phyloP scores from a whole-genome alignment of 2,797 vertebrate species.

The Aphelocoma californica region DNA sequence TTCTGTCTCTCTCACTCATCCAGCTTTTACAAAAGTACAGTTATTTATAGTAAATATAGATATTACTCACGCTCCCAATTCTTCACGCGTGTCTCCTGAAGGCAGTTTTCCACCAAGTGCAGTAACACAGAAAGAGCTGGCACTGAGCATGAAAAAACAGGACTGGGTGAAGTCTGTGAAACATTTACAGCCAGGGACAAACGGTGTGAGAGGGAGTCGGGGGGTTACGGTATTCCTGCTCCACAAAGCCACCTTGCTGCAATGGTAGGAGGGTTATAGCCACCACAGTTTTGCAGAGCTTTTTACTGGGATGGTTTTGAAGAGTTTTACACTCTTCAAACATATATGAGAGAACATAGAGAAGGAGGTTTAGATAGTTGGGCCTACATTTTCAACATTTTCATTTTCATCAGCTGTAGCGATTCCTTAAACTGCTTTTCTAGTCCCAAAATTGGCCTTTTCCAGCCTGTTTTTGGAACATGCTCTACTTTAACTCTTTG shows the following conservation, averaged over 20 bases:
- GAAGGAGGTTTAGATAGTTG: neutral
- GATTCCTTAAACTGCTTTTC: neutral
- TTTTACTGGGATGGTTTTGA: neutral
- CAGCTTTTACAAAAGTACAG: neutral
- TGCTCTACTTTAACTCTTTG: neutral
- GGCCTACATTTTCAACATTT: neutral
- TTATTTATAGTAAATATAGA: neutral
- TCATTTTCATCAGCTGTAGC: neutral
- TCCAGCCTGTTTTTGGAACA: neutral
- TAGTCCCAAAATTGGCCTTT: neutral
- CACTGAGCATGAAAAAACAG: neutral
- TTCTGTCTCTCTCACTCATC: neutral
- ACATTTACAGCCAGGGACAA: neutral
- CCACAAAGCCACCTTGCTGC: neutral
- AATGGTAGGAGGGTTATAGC: neutral
- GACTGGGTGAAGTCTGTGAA: neutral
- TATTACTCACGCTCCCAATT: neutral
- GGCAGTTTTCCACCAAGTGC: neutral
- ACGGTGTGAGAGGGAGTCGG: neutral
- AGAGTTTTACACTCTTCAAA: neutral
- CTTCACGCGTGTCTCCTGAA: neutral
- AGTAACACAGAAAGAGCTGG: neutral
- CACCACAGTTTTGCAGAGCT: neutral
- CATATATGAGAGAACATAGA: neutral
- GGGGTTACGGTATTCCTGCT: neutral